Base-by-base conservation (phyloP, 2,113 vertebrate species). In the Platichthys stellatus region DNA sequence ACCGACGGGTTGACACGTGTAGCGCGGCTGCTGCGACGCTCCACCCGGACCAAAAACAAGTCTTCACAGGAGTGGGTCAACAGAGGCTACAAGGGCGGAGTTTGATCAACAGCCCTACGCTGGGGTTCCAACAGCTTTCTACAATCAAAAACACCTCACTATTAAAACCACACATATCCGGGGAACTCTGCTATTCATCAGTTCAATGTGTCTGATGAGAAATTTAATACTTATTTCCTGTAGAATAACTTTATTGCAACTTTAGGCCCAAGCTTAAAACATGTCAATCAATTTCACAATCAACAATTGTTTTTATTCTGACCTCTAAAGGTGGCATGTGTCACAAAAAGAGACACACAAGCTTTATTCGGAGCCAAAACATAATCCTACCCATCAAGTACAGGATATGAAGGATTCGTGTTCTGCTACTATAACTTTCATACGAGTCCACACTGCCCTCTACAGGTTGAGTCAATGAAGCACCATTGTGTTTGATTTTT, bases 361-460 rank as follows among this genome's bases (percentile, higher is more conserved):
- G 31, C 31, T 6, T 31, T 31, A 1, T 31, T 31, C 31, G 6
- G 6, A 31, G 31, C 31, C 5, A 31, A 31, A 31, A 31, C 1
- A 1, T 31, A 31, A 7, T 7, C 31, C 6, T 31, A 58, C 14
- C 45, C 17, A 2, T 20, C 8, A 18, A 59, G 12, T 43, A 43
- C 40, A 43, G 40, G 12, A 12, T 11, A 43, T 13, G 40, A 43
- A 11, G 40, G 40, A 43, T 43, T 54, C 5, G 0, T 15, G 0
- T 2, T 21, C 28, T 43, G 51, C 53, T 40, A 69, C 72, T 51
- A 8, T 47, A 49, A 56, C 45, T 47, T 40, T 63, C 12, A 53
- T 72, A 43, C 31, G 67, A 69, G 73, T 75, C 51, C 78, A 90
- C 77, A 85, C 80, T 20, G 82, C 88, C 88, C 84, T 54, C 91